These are phyloP conservation scores for Drosophila differens DNA, from an alignment of 2,888 invertebrate species.

Conservation along the genomic window DNA sequence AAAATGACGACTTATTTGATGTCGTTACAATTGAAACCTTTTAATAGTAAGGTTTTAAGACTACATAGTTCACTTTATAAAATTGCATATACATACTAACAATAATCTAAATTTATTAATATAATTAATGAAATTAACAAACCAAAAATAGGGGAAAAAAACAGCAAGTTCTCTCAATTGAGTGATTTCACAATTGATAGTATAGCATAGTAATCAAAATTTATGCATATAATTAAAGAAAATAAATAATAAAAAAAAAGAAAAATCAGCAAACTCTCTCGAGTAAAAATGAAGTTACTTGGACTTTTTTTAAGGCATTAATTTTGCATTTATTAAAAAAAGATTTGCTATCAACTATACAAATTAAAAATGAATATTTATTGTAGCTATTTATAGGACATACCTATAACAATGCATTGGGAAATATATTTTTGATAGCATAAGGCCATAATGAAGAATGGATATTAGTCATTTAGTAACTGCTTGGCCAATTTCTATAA, in stretches of 20 bases:
- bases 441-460: background rate
- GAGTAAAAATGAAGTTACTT: background rate
- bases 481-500: conserved; percentile 1
- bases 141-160: fast-evolving
- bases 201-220: background rate
- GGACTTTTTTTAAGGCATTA: background rate
- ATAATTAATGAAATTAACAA: background rate
- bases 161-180: background rate
- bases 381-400: background rate
- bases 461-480: background rate
- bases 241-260: background rate
- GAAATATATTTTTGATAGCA: background rate
- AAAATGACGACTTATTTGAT: background rate
- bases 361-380: background rate
- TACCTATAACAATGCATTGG: background rate
- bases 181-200: background rate
- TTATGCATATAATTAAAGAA: background rate
- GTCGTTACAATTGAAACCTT: background rate
- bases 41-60: background rate
- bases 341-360: background rate
- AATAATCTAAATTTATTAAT: background rate
- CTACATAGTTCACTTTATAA: background rate
- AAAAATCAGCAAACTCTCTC: background rate
- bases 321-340: background rate
- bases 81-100: background rate